Conservation (phyloP, 2,888 invertebrate species). For the Drosophila ustulata region DNA sequence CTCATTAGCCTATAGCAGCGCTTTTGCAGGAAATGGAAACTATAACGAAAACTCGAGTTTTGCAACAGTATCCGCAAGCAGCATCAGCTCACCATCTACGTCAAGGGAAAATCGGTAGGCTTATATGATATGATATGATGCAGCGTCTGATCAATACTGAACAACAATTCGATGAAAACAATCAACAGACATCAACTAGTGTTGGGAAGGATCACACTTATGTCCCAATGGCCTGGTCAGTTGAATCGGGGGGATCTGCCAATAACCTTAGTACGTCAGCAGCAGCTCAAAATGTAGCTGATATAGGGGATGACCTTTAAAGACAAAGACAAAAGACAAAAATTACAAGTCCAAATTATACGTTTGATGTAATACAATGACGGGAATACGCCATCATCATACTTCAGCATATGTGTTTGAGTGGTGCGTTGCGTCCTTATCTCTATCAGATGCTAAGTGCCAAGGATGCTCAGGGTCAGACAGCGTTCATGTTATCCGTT, state of each 20-base stretch:
- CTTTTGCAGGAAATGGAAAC: conserved; percentile 49
- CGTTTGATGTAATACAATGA: conserved; percentile 90
- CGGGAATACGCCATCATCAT: conserved; percentile 94
- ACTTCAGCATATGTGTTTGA: conserved; percentile 93
- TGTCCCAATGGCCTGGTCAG: conserved; percentile 75
- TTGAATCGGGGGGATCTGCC: conserved; percentile 59
- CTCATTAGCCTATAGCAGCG: conserved; percentile 53
- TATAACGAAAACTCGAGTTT: conserved; percentile 65
- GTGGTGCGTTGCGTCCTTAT: conserved; percentile 90
- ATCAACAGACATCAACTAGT: conserved; percentile 35
- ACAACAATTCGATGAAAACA: conserved; percentile 65
- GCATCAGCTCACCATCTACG: conserved; percentile 51
- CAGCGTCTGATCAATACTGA: conserved; percentile 86
- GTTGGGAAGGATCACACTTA: conserved; percentile 76
- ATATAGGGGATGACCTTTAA: conserved; percentile 68
- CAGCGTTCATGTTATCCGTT: conserved; percentile 98
- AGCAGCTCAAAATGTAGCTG: conserved; percentile 54
- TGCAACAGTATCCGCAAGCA: conserved; percentile 69
- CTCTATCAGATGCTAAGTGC: conserved; percentile 93
- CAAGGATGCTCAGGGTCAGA: conserved; percentile 97
- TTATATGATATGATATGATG: too few species aligned
- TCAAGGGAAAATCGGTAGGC: conserved; percentile 84
- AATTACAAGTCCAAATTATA: conserved; percentile 85
- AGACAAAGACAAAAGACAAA: conserved; percentile 75
- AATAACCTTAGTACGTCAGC: conserved; percentile 62